A percentile compares a stretch with the other conserved stretches of the same genome.
phyloP scores from a whole-genome alignment of 1,140 invertebrate genomes.

The Arctopsyche grandis region DNA sequence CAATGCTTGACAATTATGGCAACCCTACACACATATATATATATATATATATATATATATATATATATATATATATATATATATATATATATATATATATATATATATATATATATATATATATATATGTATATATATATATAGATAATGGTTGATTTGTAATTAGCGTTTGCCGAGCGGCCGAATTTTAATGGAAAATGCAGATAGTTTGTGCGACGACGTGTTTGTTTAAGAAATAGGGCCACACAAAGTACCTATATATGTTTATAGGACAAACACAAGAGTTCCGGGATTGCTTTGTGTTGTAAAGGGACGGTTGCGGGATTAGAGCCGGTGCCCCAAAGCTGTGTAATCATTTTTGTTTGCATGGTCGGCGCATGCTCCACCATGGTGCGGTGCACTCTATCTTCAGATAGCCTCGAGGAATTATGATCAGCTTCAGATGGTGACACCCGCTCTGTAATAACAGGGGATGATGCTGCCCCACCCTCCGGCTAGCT shows the following conservation, averaged over 20 bases:
- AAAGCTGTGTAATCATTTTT: slow-evolving; percentile 51
- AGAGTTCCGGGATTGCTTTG: slow-evolving; percentile 25
- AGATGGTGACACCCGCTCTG: neutral
- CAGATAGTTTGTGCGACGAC: too few species aligned
- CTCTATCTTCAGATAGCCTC: neutral
- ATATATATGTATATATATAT: too few species aligned
- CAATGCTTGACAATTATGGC: too few species aligned
- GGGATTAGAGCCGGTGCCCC: slow-evolving; percentile 43
- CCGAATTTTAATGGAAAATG: too few species aligned
- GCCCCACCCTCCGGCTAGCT: neutral
- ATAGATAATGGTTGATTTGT: too few species aligned
- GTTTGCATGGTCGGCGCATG: slow-evolving; percentile 30
- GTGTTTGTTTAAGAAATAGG: neutral
- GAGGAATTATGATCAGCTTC: slow-evolving; percentile 20
- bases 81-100: too few species aligned
- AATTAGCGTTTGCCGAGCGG: too few species aligned
- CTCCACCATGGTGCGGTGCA: neutral
- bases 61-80: too few species aligned
- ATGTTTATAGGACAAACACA: neutral
- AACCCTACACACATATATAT: too few species aligned
- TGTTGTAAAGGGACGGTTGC: slow-evolving; percentile 38
- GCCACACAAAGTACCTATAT: neutral
- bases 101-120: too few species aligned
- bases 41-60: too few species aligned
- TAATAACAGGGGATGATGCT: neutral